phyloP scores from a whole-genome alignment of 2,797 vertebrate species.

The Erithacus rubecula region DNA sequence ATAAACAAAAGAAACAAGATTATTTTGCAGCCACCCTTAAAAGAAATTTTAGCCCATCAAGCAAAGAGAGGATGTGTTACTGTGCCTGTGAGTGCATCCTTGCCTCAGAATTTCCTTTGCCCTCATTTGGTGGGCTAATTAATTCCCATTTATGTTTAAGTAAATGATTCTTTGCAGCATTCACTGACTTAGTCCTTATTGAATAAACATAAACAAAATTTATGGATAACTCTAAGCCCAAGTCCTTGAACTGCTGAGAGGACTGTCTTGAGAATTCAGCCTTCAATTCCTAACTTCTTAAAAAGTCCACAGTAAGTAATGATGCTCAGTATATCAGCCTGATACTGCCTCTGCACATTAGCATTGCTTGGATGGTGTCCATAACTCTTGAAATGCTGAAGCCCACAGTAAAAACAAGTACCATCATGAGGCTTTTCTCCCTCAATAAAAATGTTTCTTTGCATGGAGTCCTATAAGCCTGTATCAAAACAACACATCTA shows the following conservation, averaged over 20 bases:
- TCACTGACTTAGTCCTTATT: not conserved
- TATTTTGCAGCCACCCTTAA: not conserved
- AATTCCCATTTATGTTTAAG: constrained; percentile 38
- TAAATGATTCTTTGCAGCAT: constrained; percentile 15
- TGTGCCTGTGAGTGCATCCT: not conserved
- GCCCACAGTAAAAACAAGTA: not conserved
- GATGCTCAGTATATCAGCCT: constrained; percentile 47
- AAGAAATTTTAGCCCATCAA: constrained; percentile 8
- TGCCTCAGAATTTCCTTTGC: not conserved
- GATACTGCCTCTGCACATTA: constrained; percentile 26
- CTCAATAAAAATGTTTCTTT: constrained; percentile 1
- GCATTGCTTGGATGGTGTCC: not conserved
- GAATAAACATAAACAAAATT: constrained; percentile 44
- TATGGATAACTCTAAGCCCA: not conserved
- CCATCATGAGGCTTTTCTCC: constrained; percentile 19
- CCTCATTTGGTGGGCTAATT: constrained; percentile 44
- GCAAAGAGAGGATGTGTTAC: not conserved
- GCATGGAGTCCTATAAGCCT: not conserved
- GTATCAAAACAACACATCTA: not conserved
- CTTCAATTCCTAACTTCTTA: constrained; percentile 38
- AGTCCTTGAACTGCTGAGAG: constrained; percentile 30
- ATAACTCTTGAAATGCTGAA: constrained; percentile 40
- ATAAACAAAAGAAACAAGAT: constrained; percentile 41
- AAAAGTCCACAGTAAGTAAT: constrained; percentile 52
- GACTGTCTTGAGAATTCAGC: constrained; percentile 42